Evolutionary conservation across 2,113 vertebrate species (phyloP).

Genomic region (Tonatia bakeri): DNA sequence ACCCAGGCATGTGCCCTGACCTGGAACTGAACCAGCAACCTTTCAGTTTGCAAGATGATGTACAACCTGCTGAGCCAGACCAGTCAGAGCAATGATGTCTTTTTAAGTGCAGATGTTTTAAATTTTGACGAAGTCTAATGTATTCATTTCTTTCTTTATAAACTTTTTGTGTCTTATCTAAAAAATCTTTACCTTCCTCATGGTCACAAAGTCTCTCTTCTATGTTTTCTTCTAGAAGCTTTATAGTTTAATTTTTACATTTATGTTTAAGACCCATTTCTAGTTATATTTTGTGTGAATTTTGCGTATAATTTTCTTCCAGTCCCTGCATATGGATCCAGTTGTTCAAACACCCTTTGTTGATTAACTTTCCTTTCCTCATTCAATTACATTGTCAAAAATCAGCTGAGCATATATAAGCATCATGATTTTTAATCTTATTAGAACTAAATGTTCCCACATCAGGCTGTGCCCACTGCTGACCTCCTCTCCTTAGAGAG

Average conservation of each 20-base stretch:
- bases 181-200: background rate
- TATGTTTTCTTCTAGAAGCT: slow-evolving; percentile 2
- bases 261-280: background rate
- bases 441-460: background rate
- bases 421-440: background rate
- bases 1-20: too few species aligned
- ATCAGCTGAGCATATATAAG: background rate
- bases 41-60: too few species aligned
- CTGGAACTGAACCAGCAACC: too few species aligned
- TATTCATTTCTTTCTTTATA: background rate
- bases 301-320: background rate
- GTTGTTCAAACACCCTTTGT: background rate
- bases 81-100: background rate
- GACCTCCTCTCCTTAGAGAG: background rate
- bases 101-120: background rate
- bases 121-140: background rate
- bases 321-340: background rate
- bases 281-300: background rate
- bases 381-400: slow-evolving; percentile 14
- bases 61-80: too few species aligned
- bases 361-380: background rate
- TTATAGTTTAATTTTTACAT: background rate
- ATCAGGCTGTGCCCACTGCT: background rate
- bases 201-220: background rate
- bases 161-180: background rate